Evolutionary conservation across 2,113 vertebrate species (phyloP), one percentile per base, ranked within the genome.

Genomic region (Xenopus laevis): DNA sequence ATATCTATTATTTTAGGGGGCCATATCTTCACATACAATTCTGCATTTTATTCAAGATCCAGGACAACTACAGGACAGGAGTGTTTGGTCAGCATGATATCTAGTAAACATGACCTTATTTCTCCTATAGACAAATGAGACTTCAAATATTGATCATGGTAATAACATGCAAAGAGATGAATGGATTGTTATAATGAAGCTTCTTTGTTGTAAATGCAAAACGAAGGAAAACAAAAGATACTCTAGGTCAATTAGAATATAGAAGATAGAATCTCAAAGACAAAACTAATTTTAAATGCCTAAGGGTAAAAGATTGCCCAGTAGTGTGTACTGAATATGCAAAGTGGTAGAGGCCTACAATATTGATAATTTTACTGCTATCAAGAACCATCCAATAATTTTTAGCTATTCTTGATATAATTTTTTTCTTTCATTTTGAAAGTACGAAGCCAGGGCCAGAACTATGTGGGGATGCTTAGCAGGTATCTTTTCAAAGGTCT

Each of bases 221-320:
- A 74, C 50, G 33, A 59, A 73, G 62, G 33, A 20, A 30, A 27
- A 73, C 18, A 73, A 57, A 55, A 72, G 61, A 72, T 57, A 59
- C 40, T 16, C 67, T 45, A 68, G 44, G 53, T 68, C 68, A 74
- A 74, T 74, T 74, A 74, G 72, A 68, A 74, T 55, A 74, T 74
- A 74, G 72, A 68, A 74, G 65, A 74, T 74, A 74, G 60, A 74
- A 74, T 74, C 64, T 33, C 21, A 60, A 23, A 12, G 44, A 68
- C 46, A 46, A 61, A 67, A 13, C 53, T 30, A 74, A 74, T 74
- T 74, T 74, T 60, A 65, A 60, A 74, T 68, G 72, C 55, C 40
- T 68, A 9, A 33, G 40, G 21, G 50, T 74, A 18, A 74, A 59
- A 16, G 33, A 66, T 23, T 74, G 52, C 58, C 64, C 62, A 65